Evolutionary conservation across 2,888 invertebrate species (phyloP), one percentile per base, ranked within the genome.

Genomic region (Agrochola lota): DNA sequence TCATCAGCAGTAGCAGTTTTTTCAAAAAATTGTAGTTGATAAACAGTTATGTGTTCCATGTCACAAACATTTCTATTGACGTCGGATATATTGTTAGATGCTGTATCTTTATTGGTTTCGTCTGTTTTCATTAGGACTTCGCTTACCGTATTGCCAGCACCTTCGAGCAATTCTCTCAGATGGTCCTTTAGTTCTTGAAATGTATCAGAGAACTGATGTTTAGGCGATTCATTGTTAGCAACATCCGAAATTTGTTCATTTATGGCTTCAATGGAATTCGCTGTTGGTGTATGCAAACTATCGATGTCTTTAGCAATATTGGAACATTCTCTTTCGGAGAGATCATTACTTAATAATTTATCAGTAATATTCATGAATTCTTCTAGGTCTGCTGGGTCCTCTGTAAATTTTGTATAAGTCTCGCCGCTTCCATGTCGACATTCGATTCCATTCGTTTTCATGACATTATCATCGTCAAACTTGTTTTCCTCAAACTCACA

Each of bases 351-450:
- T 68, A 96, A 93, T 87, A 96, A 91, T 91, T 94, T 93, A 90
- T 96, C 95, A 63, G 96, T 96, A 64, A 96, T 86, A 79, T 90
- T 94, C 74, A 96, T 93, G 86, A 96, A 96, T 89, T 96, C 96
- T 84, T 96, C 95, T 83, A 96, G 92, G 86, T 95, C 95, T 23
- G 91, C 92, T 11, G 96, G 92, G 82, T 95, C 92, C 87, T 95
- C 96, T 17, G 95, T 94, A 80, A 95, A 96, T 90, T 96, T 96
- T 57, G 96, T 96, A 73, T 96, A 96, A 30, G 96, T 96, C 70
- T 96, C 96, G 63, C 96, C 94, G 87, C 96, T 96, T 5, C 96
- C 95, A 81, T 95, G 94, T 60, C 95, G 93, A 85, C 93, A 92
- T 64, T 91, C 90, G 64, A 92, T 89, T 70, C 91, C 90, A 72